Evolutionary conservation across 2,888 invertebrate genomes (phyloP).

Genomic region (Agriotes lineatus): DNA sequence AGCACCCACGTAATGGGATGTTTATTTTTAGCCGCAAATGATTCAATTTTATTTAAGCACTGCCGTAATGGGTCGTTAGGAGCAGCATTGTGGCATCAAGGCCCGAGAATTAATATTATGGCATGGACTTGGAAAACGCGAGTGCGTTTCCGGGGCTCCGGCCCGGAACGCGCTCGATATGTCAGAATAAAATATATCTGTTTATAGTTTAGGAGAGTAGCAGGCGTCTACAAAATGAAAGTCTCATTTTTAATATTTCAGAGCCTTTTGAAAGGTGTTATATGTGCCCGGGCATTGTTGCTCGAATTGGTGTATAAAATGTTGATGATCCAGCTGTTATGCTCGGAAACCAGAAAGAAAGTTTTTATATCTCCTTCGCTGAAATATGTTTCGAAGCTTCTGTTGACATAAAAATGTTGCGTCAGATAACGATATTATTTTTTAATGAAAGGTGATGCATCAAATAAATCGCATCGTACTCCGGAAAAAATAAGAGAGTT

Average conservation of each 20-base stretch:
- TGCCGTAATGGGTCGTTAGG: slow-evolving; percentile 18
- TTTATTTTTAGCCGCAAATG: slow-evolving; percentile 29
- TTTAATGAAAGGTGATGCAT: slow-evolving; percentile 33
- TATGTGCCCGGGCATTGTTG: slow-evolving; percentile 39
- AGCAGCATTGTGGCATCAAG: slow-evolving; percentile 18
- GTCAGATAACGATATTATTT: slow-evolving; percentile 33
- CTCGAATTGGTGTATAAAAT: slow-evolving; percentile 40
- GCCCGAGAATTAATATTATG: slow-evolving; percentile 12
- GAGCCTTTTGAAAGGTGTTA: slow-evolving; percentile 41
- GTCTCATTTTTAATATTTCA: slow-evolving; percentile 39
- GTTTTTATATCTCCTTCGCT: slow-evolving; percentile 37
- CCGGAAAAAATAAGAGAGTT: no score
- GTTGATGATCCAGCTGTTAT: slow-evolving; percentile 42
- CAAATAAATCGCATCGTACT: slow-evolving; percentile 22
- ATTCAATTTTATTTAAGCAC: slow-evolving; percentile 29
- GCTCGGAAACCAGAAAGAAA: slow-evolving; percentile 32
- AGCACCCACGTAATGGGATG: slow-evolving; percentile 4
- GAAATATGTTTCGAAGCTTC: slow-evolving; percentile 34
- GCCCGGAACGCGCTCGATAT: slow-evolving; percentile 23
- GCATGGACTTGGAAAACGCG: slow-evolving; percentile 12
- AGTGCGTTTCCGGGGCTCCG: background rate
- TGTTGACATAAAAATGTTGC: slow-evolving; percentile 38
- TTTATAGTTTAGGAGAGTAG: slow-evolving; percentile 35
- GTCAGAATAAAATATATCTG: slow-evolving; percentile 39
- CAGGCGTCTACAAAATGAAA: slow-evolving; percentile 40